Base-by-base conservation (phyloP, 2,113 vertebrate genomes). In the Notothenia rossii region DNA sequence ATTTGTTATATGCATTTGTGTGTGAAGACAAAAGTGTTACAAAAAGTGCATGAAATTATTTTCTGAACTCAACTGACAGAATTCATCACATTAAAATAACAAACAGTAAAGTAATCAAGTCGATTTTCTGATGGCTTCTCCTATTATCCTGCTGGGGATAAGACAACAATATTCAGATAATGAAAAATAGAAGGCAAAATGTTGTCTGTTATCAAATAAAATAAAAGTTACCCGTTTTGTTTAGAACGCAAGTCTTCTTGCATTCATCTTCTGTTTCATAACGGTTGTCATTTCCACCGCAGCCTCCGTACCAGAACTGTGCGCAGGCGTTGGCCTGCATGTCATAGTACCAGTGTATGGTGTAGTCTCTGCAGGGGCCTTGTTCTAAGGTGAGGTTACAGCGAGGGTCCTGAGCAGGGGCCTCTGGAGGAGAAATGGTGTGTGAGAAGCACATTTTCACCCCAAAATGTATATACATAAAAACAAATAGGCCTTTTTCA, bases 281-380 rank as follows among this genome's bases (percentile, higher is more conserved):
- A 63, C 96, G 95, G 91, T 97, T 97, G 20, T 87, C 89, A 48
- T 97, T 98, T 84, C 95, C 96, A 13, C 91, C 73, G 0, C 96
- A 97, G 89, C 96, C 95, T 77, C 95, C 94, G 0, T 95, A 96
- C 96, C 96, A 97, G 92, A 98, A 98, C 94, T 97, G 96, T 84
- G 95, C 96, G 72, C 95, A 97, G 20, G 96, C 88, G 40, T 98
- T 96, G 62, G 96, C 95, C 78, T 96, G 95, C 81, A 93, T 94
- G 66, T 97, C 95, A 0, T 97, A 96, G 55, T 97, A 96, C 96
- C 96, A 96, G 74, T 90, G 89, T 82, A 97, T 96, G 20, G 77
- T 81, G 25, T 96, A 97, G 3, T 93, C 85, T 79, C 95, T 88
- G 67, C 96, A 97, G 5, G 94, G 70, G 33, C 97, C 96, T 92